Base-by-base conservation (phyloP, 2,113 vertebrate species). In the Salvator merianae region DNA sequence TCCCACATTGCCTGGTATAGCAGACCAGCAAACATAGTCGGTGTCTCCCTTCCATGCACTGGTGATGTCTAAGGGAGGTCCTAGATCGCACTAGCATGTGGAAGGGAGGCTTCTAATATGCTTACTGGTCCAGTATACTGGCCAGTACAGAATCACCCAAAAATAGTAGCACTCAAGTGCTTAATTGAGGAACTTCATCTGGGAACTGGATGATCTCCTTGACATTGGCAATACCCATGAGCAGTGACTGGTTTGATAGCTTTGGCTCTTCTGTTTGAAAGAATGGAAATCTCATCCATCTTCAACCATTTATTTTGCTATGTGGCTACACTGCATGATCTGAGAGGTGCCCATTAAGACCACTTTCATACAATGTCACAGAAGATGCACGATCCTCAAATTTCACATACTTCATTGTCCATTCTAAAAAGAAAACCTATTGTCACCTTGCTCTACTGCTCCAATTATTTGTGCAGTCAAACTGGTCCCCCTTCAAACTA, bases 261-360 rank as follows among this genome's bases (percentile, higher is more conserved):
- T 79, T 79, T 63, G 55, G 77, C 38, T 85, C 77, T 79, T 79
- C 53, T 32, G 40, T 32, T 63, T 9, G 14, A 71, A 69, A 66
- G 26, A 70, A 65, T 1, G 4, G 28, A 76, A 77, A 66, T 12
- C 1, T 14, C 70, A 65, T 73, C 87, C 47, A 50, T 87, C 62
- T 40, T 79, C 40, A 85, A 85, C 40, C 50, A 32, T 50, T 36
- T 32, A 7, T 68, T 38, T 69, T 69, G 26, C 26, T 6, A 32
- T 24, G 16, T 8, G 16, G 55, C 40, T 43, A 47, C 0, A 30
- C 22, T 79, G 55, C 24, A 63, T 47, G 30, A 65, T 63, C 34
- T 62, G n/a, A 43, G 38, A 28, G 16, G 9, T 73, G 30, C 75
- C 77, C 22, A 5, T 26, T 28, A 50, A 85, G 53, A 50, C 65